Evolutionary conservation across 2,797 vertebrate species (phyloP).

Genomic region (Triplophysa bombifrons): DNA sequence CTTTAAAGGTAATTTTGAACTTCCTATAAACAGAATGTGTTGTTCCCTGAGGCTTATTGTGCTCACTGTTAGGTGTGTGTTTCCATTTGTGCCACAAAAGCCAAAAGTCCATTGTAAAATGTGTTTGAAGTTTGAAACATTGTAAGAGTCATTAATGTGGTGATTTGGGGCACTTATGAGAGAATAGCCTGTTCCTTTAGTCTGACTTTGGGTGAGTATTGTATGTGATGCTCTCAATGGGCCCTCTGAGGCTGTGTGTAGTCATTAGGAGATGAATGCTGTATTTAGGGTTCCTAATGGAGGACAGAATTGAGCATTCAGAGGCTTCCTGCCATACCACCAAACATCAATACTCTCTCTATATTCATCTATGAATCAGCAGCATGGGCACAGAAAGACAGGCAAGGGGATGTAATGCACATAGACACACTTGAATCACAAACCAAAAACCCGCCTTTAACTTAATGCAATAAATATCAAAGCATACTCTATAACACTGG

Average conservation of each 20-base stretch:
- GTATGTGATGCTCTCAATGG: constrained; percentile 12
- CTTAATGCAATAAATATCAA: constrained; percentile 2
- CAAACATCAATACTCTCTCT: constrained; percentile 17
- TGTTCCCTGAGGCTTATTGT: neutral
- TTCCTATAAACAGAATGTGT: neutral
- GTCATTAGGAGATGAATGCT: constrained; percentile 47
- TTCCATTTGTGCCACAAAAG: neutral
- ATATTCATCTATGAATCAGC: neutral
- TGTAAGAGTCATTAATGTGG: constrained; percentile 18
- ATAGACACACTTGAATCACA: neutral
- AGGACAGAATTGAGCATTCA: constrained; percentile 29
- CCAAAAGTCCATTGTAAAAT: neutral
- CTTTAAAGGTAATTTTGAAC: constrained; percentile 4
- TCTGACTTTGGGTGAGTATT: constrained; percentile 17
- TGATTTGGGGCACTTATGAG: constrained; percentile 4
- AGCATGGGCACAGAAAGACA: neutral
- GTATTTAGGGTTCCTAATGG: constrained; percentile 37
- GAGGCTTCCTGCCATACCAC: constrained; percentile 14
- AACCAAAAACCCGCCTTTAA: neutral
- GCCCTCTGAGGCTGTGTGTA: neutral
- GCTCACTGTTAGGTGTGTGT: neutral
- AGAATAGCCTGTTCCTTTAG: constrained; percentile 8
- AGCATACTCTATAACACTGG: neutral
- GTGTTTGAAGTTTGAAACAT: constrained; percentile 24
- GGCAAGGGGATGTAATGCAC: neutral